Base-by-base conservation (phyloP, 2,888 invertebrate species). In the Rotaria sp. region DNA sequence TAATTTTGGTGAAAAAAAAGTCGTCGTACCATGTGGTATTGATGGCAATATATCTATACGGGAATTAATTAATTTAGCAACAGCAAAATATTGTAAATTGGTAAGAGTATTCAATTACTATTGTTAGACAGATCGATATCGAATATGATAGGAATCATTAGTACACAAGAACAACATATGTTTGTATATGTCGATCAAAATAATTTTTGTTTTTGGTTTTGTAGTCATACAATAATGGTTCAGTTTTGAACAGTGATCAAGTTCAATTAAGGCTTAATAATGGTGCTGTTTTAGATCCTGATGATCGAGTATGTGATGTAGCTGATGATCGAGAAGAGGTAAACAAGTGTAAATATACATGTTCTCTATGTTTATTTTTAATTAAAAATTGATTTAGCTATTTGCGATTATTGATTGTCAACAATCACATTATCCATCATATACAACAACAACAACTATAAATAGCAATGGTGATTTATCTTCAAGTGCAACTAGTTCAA, bases 281-380 rank as follows among this genome's bases (percentile, higher is more conserved):
- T 87, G 96, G 96, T 85, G 96, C 96, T 35, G 95, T 98, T 89
- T 92, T 98, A 87, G 97, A 97, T 92, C 96, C 96, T 8, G 97
- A 97, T 92, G 98, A 98, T 92, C 94, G 94, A 88, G 93, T 98
- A 86, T 94, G 94, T 89, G 97, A 97, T 92, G 97, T 98, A 84
- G 96, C 95, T 30, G 97, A 98, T 91, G 97, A 97, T 92, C 93
- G 96, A 84, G 97, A 97, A 92, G 96, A 96, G 91, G 92, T 92
- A 88, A n/a, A n/a, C n/a, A n/a, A n/a, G n/a, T n/a, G n/a, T 87
- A 1, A n/a, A 18, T 13, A 18, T 48, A 11, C 10, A 48, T 48
- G 13, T 15, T 48, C 7, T 15, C 3, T 48, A 15, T 15, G 10
- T 48, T 11, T 15, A 48, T 48, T 11, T 2, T 48, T 48, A 11